Evolutionary conservation across 2,113 vertebrate species (phyloP), one percentile per base, ranked within the genome.

Genomic region (Ciconia maguari): DNA sequence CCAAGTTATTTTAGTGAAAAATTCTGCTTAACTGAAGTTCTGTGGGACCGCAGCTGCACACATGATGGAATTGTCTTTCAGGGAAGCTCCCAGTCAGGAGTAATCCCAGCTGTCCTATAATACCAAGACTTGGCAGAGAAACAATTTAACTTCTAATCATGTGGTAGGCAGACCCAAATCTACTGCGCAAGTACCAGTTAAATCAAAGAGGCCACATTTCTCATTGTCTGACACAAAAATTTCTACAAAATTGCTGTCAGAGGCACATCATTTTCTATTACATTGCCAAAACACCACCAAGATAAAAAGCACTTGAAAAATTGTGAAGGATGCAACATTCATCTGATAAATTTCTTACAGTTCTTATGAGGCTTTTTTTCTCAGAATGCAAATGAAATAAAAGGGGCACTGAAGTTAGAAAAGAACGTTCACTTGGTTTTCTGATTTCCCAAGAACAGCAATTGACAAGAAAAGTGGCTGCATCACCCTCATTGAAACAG

Each of bases 331-430:
- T 74, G 29, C 21, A 70, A 48, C 41, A 69, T 41, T 55, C 34
- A 57, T 62, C 49, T 58, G 77, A 72, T 52, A 87, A 21, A 75
- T 74, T 89, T 87, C 65, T 90, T 69, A 81, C 19, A 52, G 61
- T 48, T 83, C 46, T 69, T 42, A 48, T 7, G 55, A 60, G 7
- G 26, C 2, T 7, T 22, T 38, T 24, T 11, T 7, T 26, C 30
- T 92, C 36, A 81, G 20, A 88, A 70, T 49, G 86, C 44, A 85
- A 87, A 84, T 84, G 76, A 90, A 95, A 82, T 70, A n/a, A 88
- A 90, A 83, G 36, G 6, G 9, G 7, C 11, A 9, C 13, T 57
- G 30, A 87, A 79, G 32, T 49, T 84, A 36, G 6, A 68, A 48
- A 82, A 77, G 44, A 83, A 55, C 3, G 55, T 41, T 81, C 30